Conservation (phyloP, 2,888 invertebrate genomes). For the Drosophila setosimentum region DNA sequence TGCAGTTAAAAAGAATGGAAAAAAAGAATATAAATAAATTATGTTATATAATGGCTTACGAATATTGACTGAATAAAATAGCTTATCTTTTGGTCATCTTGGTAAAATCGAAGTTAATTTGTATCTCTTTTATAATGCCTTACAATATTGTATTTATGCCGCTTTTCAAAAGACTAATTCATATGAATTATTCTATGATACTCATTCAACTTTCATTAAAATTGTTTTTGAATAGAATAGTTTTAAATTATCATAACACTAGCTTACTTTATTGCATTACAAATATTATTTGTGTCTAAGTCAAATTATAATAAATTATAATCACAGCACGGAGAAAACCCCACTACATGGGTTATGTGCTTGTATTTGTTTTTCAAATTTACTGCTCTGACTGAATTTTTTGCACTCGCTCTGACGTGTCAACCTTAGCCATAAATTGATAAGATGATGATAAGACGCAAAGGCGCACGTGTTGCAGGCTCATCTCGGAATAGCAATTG, state of each 20-base stretch:
- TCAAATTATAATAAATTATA: no score
- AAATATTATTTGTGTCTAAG: not conserved
- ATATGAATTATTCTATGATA: not conserved
- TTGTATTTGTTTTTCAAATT: not conserved
- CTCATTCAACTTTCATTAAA: not conserved
- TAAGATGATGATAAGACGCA: conserved; percentile 40
- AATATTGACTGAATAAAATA: not conserved
- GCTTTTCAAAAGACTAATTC: not conserved
- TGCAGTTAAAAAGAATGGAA: not conserved
- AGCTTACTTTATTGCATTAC: not conserved
- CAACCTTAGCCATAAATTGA: conserved; percentile 4
- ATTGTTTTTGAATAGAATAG: not conserved
- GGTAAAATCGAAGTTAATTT: not conserved
- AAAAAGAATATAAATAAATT: not conserved
- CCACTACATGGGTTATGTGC: not conserved
- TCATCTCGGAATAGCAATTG: not conserved
- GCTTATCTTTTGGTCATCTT: no score
- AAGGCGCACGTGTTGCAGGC: conserved; percentile 28
- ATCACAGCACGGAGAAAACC: not conserved
- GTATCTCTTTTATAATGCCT: not conserved
- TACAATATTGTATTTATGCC: not conserved
- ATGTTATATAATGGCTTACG: not conserved
- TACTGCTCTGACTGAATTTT: not conserved
- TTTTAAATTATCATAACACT: not conserved
- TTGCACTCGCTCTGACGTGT: not conserved